Evolutionary conservation across 2,113 vertebrate genomes (phyloP).

Genomic region (Delphinus delphis): DNA sequence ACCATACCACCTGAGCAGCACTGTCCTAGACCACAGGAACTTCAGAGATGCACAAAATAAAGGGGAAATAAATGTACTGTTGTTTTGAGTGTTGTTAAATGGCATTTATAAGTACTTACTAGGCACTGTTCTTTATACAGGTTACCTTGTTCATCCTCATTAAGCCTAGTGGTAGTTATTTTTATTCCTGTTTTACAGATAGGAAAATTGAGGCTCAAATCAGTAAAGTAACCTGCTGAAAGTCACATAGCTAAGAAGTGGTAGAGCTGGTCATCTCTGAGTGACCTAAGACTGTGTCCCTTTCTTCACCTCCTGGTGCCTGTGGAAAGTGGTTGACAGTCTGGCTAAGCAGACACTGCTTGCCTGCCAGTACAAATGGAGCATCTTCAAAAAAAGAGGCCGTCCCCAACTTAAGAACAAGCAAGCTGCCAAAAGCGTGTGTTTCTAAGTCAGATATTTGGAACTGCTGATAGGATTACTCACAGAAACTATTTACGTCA

Average conservation of each 20-base stretch:
- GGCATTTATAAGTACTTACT: background rate
- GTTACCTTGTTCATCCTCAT: background rate
- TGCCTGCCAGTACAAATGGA: background rate
- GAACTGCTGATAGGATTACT: background rate
- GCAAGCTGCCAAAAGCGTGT: background rate
- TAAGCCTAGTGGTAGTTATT: background rate
- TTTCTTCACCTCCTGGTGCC: background rate
- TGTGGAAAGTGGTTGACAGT: background rate
- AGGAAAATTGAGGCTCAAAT: background rate
- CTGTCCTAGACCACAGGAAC: background rate
- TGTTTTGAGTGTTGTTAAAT: background rate
- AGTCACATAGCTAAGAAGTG: background rate
- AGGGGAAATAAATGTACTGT: background rate
- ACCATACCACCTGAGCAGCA: background rate
- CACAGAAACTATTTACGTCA: background rate
- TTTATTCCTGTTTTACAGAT: constrained; percentile 38
- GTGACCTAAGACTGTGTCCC: background rate
- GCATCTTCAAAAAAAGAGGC: background rate
- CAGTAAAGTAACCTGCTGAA: background rate
- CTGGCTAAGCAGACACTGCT: background rate
- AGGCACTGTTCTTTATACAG: background rate
- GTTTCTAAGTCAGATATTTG: constrained; percentile 30
- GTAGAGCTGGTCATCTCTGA: background rate
- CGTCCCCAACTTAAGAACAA: constrained; percentile 30
- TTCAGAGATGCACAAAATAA: background rate